Base-by-base conservation (phyloP, 2,797 vertebrate species). In the Hyperoplus lanceolatus region DNA sequence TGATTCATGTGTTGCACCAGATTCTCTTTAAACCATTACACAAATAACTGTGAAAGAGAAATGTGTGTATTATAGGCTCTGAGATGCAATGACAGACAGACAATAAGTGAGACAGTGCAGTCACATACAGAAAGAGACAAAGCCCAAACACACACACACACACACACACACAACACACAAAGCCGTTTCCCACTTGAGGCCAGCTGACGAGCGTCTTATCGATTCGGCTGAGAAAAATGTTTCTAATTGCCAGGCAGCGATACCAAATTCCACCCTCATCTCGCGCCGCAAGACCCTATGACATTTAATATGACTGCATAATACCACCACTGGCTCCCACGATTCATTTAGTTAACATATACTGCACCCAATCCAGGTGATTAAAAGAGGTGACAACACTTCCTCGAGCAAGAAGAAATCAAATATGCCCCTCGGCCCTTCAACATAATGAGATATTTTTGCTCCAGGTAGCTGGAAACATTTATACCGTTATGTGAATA, bases 241-340 rank as follows among this genome's bases (percentile, higher is more conserved):
- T 42, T 82, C 6, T 53, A 79, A 84, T 80, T 76, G 76, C n/a
- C 62, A 51, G 8, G 46, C 48, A 59, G 74, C 8, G 29, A 68
- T 58, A 76, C 54, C 63, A 75, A 61, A 80, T 42, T 55, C 36
- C 60, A 58, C 14, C 18, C 46, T 39, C 53, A 77, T 62, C 61
- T 29, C 55, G 56, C 60, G 55, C 50, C 9, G 39, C 21, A 56
- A 39, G 53, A 70, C 21, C 64, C 50, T 46, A 29, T 72, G 66
- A 79, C 73, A 66, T 82, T 79, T 60, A 70, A 48, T 39, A 54
- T 9, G 58, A 86, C 56, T 49, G 5, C 29, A 29, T 29, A 70
- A 77, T 84, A 62, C 72, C 72, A 76, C 21, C 46, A 41, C 67
- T 2, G 65, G 59, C 67, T 53, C 50, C 57, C 50, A 61, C 1